Conservation (phyloP, 2,797 vertebrate species). For the Danio albolineatus region DNA sequence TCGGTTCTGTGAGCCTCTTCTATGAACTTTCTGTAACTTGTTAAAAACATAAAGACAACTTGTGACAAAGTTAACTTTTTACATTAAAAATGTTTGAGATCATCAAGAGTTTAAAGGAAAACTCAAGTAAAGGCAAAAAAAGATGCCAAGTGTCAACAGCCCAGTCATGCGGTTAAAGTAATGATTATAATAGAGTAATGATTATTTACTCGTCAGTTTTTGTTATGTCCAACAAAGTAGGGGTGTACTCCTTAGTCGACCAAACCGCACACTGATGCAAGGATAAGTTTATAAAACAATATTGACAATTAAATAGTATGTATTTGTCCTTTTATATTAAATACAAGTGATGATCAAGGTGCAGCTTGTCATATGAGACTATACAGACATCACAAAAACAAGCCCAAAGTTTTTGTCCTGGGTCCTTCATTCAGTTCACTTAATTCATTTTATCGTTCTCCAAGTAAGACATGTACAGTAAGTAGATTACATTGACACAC, state of each 20-base stretch:
- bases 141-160: background rate
- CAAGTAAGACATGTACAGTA: background rate
- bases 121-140: background rate
- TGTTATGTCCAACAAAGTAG: background rate
- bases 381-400: no score
- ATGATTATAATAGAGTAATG: constrained; percentile 1
- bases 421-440: background rate
- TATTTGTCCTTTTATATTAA: background rate
- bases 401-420: no score
- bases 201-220: background rate
- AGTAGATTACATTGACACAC: background rate
- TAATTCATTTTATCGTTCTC: background rate
- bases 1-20: no score
- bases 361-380: background rate
- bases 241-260: background rate
- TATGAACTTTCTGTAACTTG: no score
- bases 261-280: constrained; percentile 8
- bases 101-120: background rate
- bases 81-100: background rate
- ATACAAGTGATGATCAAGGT: background rate
- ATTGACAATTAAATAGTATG: background rate
- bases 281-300: background rate
- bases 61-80: constrained; percentile 19
- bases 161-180: background rate
- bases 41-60: no score